Percentiles rank a stretch among this genome's conserved stretches.
These are phyloP conservation scores for Rhynchophorus ferrugineus DNA, from an alignment of 1,140 invertebrate species.

Conservation along the genomic window DNA sequence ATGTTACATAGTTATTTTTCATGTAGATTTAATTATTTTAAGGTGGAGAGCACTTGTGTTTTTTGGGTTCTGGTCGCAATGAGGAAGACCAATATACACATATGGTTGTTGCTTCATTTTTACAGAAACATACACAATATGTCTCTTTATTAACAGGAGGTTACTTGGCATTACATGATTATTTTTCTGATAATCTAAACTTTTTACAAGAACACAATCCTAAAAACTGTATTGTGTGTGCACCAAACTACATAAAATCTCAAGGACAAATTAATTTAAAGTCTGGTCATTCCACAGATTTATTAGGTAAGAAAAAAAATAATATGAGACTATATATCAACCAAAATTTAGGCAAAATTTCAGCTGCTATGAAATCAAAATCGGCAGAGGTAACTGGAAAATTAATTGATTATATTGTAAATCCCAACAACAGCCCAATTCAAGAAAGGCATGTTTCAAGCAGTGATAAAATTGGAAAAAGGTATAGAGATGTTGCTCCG, in stretches of 20 bases:
- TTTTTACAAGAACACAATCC: constrained; percentile 76
- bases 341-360: constrained; percentile 58
- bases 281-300: constrained; percentile 50
- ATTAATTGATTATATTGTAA: constrained; percentile 88
- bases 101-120: constrained; percentile 96
- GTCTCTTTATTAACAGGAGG: constrained; percentile 90
- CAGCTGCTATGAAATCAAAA: constrained; percentile 78
- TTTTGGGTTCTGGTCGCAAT: constrained; percentile 89
- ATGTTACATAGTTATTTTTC: constrained; percentile 5
- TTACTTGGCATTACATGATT: constrained; percentile 82
- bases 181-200: constrained; percentile 70
- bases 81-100: constrained; percentile 96
- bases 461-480: constrained; percentile 74
- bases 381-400: constrained; percentile 88
- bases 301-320: constrained; percentile 44
- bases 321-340: background rate
- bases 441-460: constrained; percentile 71
- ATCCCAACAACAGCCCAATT: constrained; percentile 46
- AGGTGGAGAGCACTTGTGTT: constrained; percentile 89
- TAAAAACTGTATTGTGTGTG: constrained; percentile 72
- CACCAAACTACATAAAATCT: constrained; percentile 43
- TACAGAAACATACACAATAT: constrained; percentile 88
- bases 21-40: constrained; percentile 3
- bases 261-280: constrained; percentile 36
- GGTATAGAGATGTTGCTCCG: constrained; percentile 81